phyloP scores from a whole-genome alignment of 2,888 invertebrate genomes.

The Macropis europaea region DNA sequence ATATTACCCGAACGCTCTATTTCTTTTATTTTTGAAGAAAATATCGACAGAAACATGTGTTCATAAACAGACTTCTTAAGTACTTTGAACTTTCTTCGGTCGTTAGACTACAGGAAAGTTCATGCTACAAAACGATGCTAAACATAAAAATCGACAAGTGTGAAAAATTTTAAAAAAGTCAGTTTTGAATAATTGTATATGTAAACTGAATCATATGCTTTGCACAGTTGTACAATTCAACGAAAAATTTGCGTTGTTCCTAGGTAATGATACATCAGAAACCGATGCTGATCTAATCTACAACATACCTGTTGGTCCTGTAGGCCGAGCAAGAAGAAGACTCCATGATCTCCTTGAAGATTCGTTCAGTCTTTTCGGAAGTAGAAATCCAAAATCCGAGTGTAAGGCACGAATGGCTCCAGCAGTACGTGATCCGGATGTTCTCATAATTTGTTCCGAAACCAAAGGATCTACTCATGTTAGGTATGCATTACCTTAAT shows the following conservation, averaged over 20 bases:
- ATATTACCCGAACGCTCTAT: too few relatives aligned
- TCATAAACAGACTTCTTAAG: too few relatives aligned
- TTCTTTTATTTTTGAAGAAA: too few relatives aligned
- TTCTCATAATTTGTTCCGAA: constrained; percentile 61
- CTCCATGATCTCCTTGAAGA: constrained; percentile 90
- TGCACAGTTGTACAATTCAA: constrained; percentile 28
- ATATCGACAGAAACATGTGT: too few relatives aligned
- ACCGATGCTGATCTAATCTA: constrained; percentile 65
- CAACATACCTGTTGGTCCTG: constrained; percentile 69
- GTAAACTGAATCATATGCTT: too few relatives aligned
- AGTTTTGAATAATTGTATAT: too few relatives aligned
- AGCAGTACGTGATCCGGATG: constrained; percentile 57
- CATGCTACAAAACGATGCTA: too few relatives aligned
- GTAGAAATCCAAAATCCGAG: constrained; percentile 82
- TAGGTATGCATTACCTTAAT: constrained; percentile 59
- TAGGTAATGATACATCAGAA: constrained; percentile 64
- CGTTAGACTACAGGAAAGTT: too few relatives aligned
- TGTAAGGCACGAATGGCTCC: constrained; percentile 60
- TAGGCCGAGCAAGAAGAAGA: constrained; percentile 86
- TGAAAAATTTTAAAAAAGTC: too few relatives aligned
- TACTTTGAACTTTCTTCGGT: too few relatives aligned
- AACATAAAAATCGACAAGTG: too few relatives aligned
- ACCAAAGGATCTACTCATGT: constrained; percentile 66
- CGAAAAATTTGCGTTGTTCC: constrained; percentile 27
- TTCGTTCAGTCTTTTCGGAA: constrained; percentile 88